phyloP scores from a whole-genome alignment of 1,140 invertebrate species.

The Penaeus japonicus region DNA sequence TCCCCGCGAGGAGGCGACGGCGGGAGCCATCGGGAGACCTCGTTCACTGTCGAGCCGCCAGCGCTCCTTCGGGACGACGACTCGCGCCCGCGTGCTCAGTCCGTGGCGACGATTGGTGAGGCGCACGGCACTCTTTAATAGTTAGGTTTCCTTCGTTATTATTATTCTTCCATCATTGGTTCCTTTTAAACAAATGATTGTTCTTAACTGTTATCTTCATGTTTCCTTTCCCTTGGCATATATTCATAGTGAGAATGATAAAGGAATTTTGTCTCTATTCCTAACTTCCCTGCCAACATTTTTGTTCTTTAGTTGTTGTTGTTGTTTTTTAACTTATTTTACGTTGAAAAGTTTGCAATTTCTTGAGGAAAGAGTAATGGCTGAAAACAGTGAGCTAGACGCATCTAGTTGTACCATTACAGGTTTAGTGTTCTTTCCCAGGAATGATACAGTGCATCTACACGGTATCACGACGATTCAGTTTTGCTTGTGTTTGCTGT shows the following conservation, averaged over 20 bases:
- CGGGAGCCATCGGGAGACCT: conserved; percentile 13
- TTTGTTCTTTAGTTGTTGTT: too few species aligned
- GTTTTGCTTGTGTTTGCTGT: too few species aligned
- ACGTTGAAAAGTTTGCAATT: too few species aligned
- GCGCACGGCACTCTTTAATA: conserved; percentile 46
- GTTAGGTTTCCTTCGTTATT: conserved; percentile 31
- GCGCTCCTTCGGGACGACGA: conserved; percentile 28
- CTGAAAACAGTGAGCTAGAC: too few species aligned
- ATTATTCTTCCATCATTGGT: neutral
- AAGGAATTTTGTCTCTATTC: neutral
- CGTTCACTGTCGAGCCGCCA: conserved; percentile 30
- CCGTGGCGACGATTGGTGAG: conserved; percentile 43
- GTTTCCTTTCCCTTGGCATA: too few species aligned
- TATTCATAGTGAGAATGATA: too few species aligned
- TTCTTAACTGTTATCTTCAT: neutral
- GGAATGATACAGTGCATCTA: too few species aligned
- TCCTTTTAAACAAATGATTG: neutral
- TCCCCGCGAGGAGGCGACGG: conserved; percentile 11
- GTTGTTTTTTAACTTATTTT: too few species aligned
- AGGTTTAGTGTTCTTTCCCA: too few species aligned
- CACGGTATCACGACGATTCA: too few species aligned
- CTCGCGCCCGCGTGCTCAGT: conserved; percentile 9
- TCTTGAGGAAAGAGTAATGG: too few species aligned
- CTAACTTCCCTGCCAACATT: neutral
- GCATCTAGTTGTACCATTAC: too few species aligned